phyloP scores from a whole-genome alignment of 2,888 invertebrate species.

The Plagodis dolabraria region DNA sequence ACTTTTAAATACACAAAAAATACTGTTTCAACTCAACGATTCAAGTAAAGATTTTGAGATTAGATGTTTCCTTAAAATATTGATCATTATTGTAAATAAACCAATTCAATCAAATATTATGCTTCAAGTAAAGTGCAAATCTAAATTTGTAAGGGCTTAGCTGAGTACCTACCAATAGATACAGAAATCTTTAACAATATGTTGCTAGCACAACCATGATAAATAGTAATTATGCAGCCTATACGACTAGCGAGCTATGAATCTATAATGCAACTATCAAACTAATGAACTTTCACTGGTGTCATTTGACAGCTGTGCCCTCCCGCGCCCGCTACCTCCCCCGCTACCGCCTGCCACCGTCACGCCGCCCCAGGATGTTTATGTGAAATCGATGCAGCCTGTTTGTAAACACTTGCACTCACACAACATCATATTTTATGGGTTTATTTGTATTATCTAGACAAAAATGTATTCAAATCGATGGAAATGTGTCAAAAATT shows the following conservation, averaged over 20 bases:
- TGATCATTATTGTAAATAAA: too few species aligned
- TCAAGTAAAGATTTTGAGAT: too few species aligned
- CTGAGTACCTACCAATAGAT: too few species aligned
- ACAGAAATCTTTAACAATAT: too few species aligned
- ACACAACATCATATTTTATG: slow-evolving; percentile 18
- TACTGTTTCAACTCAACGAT: too few species aligned
- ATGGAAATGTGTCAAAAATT: neutral
- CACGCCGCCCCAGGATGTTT: slow-evolving; percentile 54
- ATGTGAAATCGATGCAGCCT: slow-evolving; percentile 83
- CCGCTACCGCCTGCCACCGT: slow-evolving; percentile 32
- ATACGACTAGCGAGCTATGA: neutral
- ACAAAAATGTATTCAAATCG: slow-evolving; percentile 3
- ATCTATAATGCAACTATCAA: slow-evolving; percentile 1
- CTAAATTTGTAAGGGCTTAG: too few species aligned
- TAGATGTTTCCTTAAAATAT: too few species aligned
- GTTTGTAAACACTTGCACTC: slow-evolving; percentile 81
- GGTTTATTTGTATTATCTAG: slow-evolving; percentile 2
- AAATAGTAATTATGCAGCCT: too few species aligned
- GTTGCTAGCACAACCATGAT: too few species aligned
- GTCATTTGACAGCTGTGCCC: slow-evolving; percentile 27
- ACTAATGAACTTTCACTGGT: slow-evolving; percentile 26
- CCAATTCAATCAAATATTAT: too few species aligned
- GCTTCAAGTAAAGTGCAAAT: too few species aligned
- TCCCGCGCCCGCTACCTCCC: slow-evolving; percentile 38
- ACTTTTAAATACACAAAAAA: too few species aligned